Evolutionary conservation across 1,140 invertebrate genomes (phyloP).

Genomic region (Augochlora pura): DNA sequence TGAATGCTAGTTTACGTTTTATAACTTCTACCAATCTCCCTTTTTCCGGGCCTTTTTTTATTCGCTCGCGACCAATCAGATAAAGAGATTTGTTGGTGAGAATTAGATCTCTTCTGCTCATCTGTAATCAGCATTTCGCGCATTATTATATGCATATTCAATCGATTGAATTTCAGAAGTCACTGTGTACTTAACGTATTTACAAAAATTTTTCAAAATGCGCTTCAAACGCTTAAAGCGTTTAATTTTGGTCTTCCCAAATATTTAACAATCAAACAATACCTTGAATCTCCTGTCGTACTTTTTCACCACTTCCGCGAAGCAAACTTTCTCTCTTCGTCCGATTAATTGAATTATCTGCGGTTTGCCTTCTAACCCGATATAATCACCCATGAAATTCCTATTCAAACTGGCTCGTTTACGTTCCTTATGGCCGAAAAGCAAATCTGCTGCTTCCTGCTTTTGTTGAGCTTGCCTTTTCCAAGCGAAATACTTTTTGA

Average conservation of each 20-base stretch:
- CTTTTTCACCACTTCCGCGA: slow-evolving; percentile 86
- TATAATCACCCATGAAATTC: slow-evolving; percentile 89
- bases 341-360: slow-evolving; percentile 82
- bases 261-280: background rate
- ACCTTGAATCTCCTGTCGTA: slow-evolving; percentile 88
- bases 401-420: slow-evolving; percentile 85
- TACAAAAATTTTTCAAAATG: too few relatives aligned
- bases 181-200: too few relatives aligned
- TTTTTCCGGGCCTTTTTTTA: slow-evolving; percentile 84
- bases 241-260: too few relatives aligned
- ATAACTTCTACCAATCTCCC: slow-evolving; percentile 83
- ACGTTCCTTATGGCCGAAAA: slow-evolving; percentile 86
- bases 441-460: slow-evolving; percentile 83
- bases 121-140: slow-evolving; percentile 57
- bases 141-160: background rate
- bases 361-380: slow-evolving; percentile 85
- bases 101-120: slow-evolving; percentile 85
- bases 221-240: too few relatives aligned
- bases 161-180: background rate
- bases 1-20: slow-evolving; percentile 84
- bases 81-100: slow-evolving; percentile 84
- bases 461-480: slow-evolving; percentile 84
- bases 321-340: slow-evolving; percentile 86
- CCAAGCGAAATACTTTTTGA: slow-evolving; percentile 85
- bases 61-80: slow-evolving; percentile 82